Evolutionary conservation across 2,888 invertebrate genomes (phyloP), one percentile per base, ranked within the genome.

Genomic region (Labia minor): DNA sequence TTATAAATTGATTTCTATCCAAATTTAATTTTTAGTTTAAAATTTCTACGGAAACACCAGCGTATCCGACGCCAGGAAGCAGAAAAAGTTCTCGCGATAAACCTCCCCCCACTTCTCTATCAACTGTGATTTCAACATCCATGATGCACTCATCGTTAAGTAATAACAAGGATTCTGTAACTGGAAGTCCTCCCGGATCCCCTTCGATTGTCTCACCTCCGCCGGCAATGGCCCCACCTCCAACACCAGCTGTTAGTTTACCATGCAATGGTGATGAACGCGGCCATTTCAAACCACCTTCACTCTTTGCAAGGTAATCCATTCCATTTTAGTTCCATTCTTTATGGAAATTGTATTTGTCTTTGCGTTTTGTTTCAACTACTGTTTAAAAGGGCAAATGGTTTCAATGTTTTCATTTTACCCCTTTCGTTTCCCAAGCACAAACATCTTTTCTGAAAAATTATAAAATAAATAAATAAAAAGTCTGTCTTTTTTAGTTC

Each of bases 71-170:
- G 2, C 86, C 86, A 0, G 84, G 84, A n/a, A 86, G 86, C 19
- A 77, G 86, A 18, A 87, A 87, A 74, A 86, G 86, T 8, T 86
- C 86, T 69, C 79, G 86, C 18, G 87, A 87, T 73, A 83, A 85
- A 72, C 77, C 76, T 1, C 49, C 49, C 3, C 49, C 49, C 3
- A 49, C 49, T 11, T 49, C 49, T 21, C 21, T 19, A 1, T 16
- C 69, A 69, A 77, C 77, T 73, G 76, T 75, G n/a, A 76, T 73
- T 66, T 76, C 76, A n/a, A 77, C 70, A 71, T 77, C 77, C 1
- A 73, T 72, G 19, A 75, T 74, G 67, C 72, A 72, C 64, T 73
- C 75, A 19, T 70, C 65, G 1, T 67, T 67, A 67, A 73, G 73
- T 26, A 26, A 26, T 8, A 26, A 26, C 26, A 26, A 26, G 26